Evolutionary conservation across 92 coral and sea anemone species (phyloP), one percentile per base, ranked within the genome.

Genomic region (Galaxea fascicularis): DNA sequence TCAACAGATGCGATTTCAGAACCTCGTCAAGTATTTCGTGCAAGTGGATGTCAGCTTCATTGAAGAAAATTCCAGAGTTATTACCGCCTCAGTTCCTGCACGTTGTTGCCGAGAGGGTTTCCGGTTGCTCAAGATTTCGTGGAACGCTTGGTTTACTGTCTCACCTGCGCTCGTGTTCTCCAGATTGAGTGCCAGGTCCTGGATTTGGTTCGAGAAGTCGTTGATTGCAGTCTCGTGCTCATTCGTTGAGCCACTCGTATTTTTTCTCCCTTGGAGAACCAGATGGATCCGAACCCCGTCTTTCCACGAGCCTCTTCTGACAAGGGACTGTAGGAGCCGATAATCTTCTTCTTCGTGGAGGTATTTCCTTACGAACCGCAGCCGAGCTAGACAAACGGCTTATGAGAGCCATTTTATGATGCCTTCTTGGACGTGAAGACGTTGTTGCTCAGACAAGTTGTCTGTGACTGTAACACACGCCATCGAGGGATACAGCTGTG

Each of bases 11-110:
- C 27, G 85, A 66, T 41, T 66, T 41, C 76, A 80, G 60, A 10
- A 80, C 77, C 20, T 66, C 67, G 15, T 80, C 85, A 65, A 80
- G 28, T 41, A 77, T 66, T 21, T 24, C 84, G 60, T 77, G 89
- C 77, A 85, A 35, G 3, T 25, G 56, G 39, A 71, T 69, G 41
- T 88, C 86, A 49, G 39, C 80, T 39, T 74, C 67, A 54, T 82
- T 83, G 21, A 65, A 67, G 60, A 41, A 16, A 9, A 41, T 20
- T 10, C 30, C 58, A 17, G 15, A 9, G 46, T 9, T 20, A 17
- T 16, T 39, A 1, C 25, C 67, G 29, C 63, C 73, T 9, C 44
- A 41, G 56, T n/a, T 10, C 35, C 81, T 13, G 68, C 52, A 18
- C 18, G 6, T 3, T 3, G 82, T 45, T 24, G 82, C 4, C 71